Conservation (phyloP, 1,140 invertebrate genomes). For the Agrilus planipennis region DNA sequence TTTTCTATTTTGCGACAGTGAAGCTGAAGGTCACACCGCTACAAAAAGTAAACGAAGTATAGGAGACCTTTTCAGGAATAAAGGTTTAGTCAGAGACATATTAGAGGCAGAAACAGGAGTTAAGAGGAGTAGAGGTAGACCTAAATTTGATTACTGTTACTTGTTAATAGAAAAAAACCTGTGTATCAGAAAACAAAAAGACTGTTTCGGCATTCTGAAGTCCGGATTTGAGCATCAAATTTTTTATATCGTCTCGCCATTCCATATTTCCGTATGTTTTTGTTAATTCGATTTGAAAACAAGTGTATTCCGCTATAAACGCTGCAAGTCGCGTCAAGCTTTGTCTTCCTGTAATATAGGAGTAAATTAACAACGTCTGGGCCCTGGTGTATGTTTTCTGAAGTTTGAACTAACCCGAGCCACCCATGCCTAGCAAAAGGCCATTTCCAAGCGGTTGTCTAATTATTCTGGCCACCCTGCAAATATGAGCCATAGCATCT, state of each 20-base stretch:
- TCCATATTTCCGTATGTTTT: constrained; percentile 39
- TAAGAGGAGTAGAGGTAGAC: too few species aligned
- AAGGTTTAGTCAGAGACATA: too few species aligned
- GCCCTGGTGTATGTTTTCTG: background rate
- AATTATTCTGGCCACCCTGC: constrained; percentile 50
- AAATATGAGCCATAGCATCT: constrained; percentile 56
- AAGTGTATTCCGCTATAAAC: constrained; percentile 45
- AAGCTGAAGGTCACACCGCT: too few species aligned
- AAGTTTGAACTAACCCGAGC: constrained; percentile 37
- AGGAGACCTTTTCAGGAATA: too few species aligned
- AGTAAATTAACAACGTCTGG: too few species aligned
- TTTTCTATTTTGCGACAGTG: too few species aligned
- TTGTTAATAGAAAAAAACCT: constrained; percentile 31
- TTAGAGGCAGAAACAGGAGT: too few species aligned
- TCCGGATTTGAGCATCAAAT: constrained; percentile 44
- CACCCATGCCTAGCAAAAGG: constrained; percentile 51
- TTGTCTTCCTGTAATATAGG: constrained; percentile 41
- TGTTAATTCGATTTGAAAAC: constrained; percentile 44
- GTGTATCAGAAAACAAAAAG: constrained; percentile 56
- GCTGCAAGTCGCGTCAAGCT: constrained; percentile 51
- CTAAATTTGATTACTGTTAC: too few species aligned
- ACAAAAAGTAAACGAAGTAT: too few species aligned
- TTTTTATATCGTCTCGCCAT: constrained; percentile 54
- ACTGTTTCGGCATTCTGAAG: constrained; percentile 44
- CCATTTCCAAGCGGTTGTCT: constrained; percentile 48